Percentiles rank a stretch among this genome's conserved stretches.
Evolutionary conservation across 2,888 invertebrate genomes (phyloP).

Genomic region (Aquatica leii): DNA sequence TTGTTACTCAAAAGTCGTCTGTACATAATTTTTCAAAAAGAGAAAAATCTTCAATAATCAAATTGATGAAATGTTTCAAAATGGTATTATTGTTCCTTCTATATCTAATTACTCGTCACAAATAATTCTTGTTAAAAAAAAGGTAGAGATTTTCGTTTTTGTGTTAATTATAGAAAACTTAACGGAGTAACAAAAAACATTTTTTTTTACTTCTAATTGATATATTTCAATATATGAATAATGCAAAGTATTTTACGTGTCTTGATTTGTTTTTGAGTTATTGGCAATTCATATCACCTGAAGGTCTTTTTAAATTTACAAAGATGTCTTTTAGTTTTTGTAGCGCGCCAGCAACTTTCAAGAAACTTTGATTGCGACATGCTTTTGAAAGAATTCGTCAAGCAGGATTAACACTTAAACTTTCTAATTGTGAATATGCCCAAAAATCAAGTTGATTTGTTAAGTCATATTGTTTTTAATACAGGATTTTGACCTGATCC

Average conservation of each 20-base stretch:
- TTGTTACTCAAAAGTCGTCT: neutral
- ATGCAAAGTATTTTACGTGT: too few relatives aligned
- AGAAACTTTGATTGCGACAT: constrained; percentile 27
- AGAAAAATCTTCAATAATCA: too few relatives aligned
- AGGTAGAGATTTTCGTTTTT: too few relatives aligned
- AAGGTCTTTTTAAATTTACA: constrained; percentile 39
- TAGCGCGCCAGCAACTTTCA: constrained; percentile 39
- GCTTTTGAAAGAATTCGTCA: too few relatives aligned
- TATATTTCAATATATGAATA: constrained; percentile 35
- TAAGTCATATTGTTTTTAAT: constrained; percentile 21
- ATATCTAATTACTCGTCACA: neutral
- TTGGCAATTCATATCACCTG: constrained; percentile 37
- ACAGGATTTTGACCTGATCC: constrained; percentile 18
- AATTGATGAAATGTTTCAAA: neutral
- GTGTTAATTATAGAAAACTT: too few relatives aligned
- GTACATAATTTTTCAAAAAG: neutral
- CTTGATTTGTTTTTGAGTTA: constrained; percentile 43
- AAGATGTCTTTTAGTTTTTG: constrained; percentile 33
- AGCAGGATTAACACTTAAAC: constrained; percentile 36
- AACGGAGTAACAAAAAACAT: constrained; percentile 35
- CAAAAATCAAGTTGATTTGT: constrained; percentile 20
- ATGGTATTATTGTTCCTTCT: too few relatives aligned
- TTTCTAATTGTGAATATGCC: too few relatives aligned
- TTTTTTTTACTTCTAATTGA: constrained; percentile 43
- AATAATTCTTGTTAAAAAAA: neutral